Evolutionary conservation across 2,888 invertebrate genomes (phyloP).

Genomic region (Ectemnius lituratus): DNA sequence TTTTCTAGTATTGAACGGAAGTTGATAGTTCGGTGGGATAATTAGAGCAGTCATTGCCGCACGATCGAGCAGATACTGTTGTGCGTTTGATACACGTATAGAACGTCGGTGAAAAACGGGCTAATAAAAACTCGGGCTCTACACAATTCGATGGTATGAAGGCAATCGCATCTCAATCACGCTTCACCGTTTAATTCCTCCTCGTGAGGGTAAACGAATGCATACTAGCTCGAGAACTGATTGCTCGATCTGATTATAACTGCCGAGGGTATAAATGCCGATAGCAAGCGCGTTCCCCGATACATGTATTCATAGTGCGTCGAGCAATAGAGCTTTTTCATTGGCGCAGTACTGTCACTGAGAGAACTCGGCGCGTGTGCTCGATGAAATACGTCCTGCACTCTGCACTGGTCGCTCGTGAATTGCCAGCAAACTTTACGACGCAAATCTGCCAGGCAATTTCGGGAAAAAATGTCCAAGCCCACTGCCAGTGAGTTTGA

Average conservation of each 20-base stretch:
- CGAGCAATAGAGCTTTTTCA: too few relatives aligned
- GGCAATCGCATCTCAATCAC: constrained; percentile 31
- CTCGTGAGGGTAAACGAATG: constrained; percentile 37
- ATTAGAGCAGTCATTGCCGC: not conserved
- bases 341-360: too few relatives aligned
- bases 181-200: constrained; percentile 33
- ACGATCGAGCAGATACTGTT: not conserved
- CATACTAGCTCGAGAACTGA: constrained; percentile 17
- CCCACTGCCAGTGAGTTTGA: too few relatives aligned
- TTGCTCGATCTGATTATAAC: constrained; percentile 38
- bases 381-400: too few relatives aligned
- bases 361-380: too few relatives aligned
- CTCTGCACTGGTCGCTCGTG: too few relatives aligned
- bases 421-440: too few relatives aligned
- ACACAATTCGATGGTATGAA: constrained; percentile 16
- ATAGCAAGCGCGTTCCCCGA: not conserved
- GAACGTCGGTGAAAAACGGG: not conserved
- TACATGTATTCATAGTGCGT: too few relatives aligned
- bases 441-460: too few relatives aligned
- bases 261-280: constrained; percentile 19
- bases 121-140: constrained; percentile 1
- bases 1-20: not conserved
- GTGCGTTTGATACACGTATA: not conserved
- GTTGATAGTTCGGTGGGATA: not conserved
- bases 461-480: too few relatives aligned